Conservation (phyloP, 2,797 vertebrate species). For the Crotalus adamanteus region DNA sequence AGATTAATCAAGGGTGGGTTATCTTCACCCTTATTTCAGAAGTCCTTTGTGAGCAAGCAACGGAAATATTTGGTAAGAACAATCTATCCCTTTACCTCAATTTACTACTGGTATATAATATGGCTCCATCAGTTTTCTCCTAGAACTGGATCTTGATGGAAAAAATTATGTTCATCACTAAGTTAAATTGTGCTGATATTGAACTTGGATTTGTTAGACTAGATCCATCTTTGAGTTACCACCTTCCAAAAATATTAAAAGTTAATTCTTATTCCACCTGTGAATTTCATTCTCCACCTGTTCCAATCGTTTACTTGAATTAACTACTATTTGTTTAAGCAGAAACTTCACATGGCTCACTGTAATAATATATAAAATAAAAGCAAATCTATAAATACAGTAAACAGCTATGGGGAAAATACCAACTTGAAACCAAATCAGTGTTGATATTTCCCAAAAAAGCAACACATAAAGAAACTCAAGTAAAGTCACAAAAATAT, state of each 20-base stretch:
- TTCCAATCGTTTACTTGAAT: neutral
- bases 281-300: neutral
- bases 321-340: neutral
- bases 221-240: neutral
- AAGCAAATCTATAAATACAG: neutral
- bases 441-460: neutral
- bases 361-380: neutral
- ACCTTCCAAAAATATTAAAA: neutral
- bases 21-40: neutral
- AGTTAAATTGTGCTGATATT: neutral
- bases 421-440: neutral
- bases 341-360: neutral
- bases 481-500: neutral
- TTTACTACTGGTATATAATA: neutral
- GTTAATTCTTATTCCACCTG: neutral
- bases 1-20: neutral
- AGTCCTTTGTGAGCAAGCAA: neutral
- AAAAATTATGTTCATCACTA: neutral
- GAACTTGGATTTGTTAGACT: neutral
- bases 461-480: neutral
- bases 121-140: neutral
- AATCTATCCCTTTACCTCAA: neutral
- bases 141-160: neutral
- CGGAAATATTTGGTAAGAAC: neutral
- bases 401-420: neutral